phyloP scores from a whole-genome alignment of 2,113 vertebrate species.

The Cavia porcellus region DNA sequence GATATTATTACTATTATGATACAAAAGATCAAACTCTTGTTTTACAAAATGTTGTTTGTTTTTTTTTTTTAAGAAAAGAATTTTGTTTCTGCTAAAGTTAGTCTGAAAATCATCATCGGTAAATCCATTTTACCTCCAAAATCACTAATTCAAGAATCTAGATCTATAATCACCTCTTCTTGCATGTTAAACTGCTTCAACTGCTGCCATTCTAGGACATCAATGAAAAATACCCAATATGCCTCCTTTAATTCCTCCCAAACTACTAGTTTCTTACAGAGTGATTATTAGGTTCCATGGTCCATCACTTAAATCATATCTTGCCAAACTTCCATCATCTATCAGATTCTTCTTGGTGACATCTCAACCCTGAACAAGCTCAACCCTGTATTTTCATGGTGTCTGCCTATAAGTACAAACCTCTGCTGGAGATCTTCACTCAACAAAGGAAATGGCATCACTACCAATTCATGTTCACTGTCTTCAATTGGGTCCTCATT shows the following conservation, averaged over 20 bases:
- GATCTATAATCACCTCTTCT: not conserved
- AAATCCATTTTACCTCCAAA: not conserved
- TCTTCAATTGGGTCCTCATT: not conserved
- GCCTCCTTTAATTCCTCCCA: not conserved
- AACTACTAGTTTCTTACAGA: not conserved
- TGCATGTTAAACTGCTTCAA: not conserved
- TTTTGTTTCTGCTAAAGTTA: not conserved
- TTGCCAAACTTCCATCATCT: not conserved
- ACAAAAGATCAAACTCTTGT: not conserved
- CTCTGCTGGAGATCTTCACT: not conserved
- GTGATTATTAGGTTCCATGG: not conserved
- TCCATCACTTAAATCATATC: not conserved
- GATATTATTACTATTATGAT: not conserved
- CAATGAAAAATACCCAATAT: not conserved
- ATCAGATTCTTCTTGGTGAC: not conserved
- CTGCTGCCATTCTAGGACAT: not conserved
- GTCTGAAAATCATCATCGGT: not conserved
- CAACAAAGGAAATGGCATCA: not conserved
- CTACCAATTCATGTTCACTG: not conserved
- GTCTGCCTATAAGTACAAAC: not conserved
- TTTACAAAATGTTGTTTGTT: not conserved
- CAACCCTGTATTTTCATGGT: not conserved
- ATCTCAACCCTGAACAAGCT: not conserved
- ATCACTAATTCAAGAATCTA: constrained; percentile 15
- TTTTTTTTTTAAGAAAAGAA: not conserved